Base-by-base conservation (phyloP, 2,113 vertebrate species). In the Larimichthys crocea region DNA sequence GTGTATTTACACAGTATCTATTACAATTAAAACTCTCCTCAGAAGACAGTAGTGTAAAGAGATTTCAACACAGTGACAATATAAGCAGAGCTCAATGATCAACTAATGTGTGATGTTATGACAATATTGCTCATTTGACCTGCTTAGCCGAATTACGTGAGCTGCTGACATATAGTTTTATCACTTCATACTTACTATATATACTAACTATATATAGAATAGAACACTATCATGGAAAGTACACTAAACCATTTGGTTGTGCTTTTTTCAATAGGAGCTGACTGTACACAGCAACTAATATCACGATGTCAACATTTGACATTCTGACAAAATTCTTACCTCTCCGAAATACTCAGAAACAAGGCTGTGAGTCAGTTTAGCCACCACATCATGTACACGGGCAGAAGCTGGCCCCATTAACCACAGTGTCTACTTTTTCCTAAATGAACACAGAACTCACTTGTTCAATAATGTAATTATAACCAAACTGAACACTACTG, bases 371-470 rank as follows among this genome's bases (percentile, higher is more conserved):
- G 35, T 72, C 3, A 26, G 52, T 44, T 0, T 46, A 53, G 22
- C 12, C 40, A 72, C 60, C n/a, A 35, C 4, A 66, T 65, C 22
- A 50, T 22, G n/a, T 26, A 53, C n/a, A 10, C 50, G 29, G 17
- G 9, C 19, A 59, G 52, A 70, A 52, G 24, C 52, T 16, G 46
- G 56, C 29, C 52, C n/a, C 55, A 65, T 44, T 29, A 60, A 9
- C 2, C 22, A 20, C 40, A 57, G 65, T 0, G 14, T 55, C 26
- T 63, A 48, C 14, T 76, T 72, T 65, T 50, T n/a, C 3, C 10
- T 20, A 63, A 73, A 57, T 79, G 59, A 62, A 53, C 50, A 42
- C 1, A 31, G 57, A 44, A 50, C 40, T 61, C 67, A 31, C 35
- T 56, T 62, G n/a, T 63, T 53, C 19, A n/a, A 70, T 67, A 6